Evolutionary conservation across 2,797 vertebrate genomes (phyloP).

Genomic region (Spea hammondii): DNA sequence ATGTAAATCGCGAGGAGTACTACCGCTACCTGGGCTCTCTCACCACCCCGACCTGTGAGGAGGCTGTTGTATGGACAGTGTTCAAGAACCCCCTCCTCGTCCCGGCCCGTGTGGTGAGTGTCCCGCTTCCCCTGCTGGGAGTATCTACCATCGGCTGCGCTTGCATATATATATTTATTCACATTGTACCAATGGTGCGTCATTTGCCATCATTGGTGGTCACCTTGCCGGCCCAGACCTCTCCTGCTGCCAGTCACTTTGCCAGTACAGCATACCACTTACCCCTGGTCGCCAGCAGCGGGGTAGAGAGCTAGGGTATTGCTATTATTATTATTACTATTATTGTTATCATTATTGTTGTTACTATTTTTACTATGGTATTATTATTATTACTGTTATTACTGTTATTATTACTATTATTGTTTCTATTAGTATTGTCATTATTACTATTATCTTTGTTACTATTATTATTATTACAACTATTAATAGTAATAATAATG

Average conservation of each 20-base stretch:
- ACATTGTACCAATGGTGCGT: neutral
- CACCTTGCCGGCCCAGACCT: neutral
- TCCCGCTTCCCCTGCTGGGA: neutral
- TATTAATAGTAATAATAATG: too few species aligned
- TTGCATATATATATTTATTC: neutral
- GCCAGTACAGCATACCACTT: neutral
- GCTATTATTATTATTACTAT: too few species aligned
- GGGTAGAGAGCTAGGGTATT: too few species aligned
- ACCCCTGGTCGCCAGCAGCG: too few species aligned
- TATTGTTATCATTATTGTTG: too few species aligned
- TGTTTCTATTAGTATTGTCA: too few species aligned
- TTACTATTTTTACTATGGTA: too few species aligned
- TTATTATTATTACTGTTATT: neutral
- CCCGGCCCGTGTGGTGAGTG: slow-evolving; percentile 17
- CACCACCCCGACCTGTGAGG: slow-evolving; percentile 71
- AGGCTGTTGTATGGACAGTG: slow-evolving; percentile 76
- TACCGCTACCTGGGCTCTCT: slow-evolving; percentile 77
- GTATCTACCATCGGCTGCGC: too few species aligned
- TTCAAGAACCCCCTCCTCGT: slow-evolving; percentile 67
- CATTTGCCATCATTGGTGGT: too few species aligned
- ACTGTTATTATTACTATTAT: neutral
- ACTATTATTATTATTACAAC: too few species aligned
- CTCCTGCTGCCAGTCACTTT: neutral
- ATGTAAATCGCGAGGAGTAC: slow-evolving; percentile 57
- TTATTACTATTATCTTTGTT: too few species aligned